Percentiles rank a stretch among this genome's conserved stretches.
Conservation (phyloP, 2,113 vertebrate species). For the Ceratotherium simum region DNA sequence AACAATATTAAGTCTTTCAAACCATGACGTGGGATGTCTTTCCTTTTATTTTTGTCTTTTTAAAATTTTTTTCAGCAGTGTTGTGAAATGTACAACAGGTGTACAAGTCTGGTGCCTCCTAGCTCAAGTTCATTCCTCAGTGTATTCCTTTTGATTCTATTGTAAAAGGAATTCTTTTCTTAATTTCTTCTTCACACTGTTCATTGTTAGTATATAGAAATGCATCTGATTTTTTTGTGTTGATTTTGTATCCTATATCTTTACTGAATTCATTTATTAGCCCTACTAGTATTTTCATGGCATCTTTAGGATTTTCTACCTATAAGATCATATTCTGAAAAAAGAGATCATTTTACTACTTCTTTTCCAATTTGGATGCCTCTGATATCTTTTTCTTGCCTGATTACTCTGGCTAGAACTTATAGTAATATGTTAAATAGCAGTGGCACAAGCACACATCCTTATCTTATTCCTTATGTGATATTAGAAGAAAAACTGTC, state of each 20-base stretch:
- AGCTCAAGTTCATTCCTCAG: neutral
- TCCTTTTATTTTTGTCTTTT: neutral
- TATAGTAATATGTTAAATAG: neutral
- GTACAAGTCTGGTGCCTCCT: neutral
- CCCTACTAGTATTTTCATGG: neutral
- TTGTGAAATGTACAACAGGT: neutral
- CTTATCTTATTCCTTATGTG: neutral
- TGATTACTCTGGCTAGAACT: neutral
- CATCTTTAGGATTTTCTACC: neutral
- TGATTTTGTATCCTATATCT: neutral
- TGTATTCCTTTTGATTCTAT: neutral
- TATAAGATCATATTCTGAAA: neutral
- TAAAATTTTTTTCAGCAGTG: neutral
- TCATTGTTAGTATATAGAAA: neutral
- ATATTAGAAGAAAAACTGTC: neutral
- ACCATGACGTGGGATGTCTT: neutral
- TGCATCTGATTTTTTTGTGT: neutral
- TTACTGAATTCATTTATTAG: neutral
- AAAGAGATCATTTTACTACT: neutral
- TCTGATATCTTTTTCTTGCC: neutral
- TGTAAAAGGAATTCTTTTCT: constrained; percentile 12
- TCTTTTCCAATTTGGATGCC: constrained; percentile 6
- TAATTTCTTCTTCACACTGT: neutral
- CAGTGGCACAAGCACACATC: neutral
- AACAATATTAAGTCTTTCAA: neutral